These are phyloP conservation scores for Heliconius aoede DNA, from an alignment of 2,888 invertebrate genomes.

Conservation along the genomic window DNA sequence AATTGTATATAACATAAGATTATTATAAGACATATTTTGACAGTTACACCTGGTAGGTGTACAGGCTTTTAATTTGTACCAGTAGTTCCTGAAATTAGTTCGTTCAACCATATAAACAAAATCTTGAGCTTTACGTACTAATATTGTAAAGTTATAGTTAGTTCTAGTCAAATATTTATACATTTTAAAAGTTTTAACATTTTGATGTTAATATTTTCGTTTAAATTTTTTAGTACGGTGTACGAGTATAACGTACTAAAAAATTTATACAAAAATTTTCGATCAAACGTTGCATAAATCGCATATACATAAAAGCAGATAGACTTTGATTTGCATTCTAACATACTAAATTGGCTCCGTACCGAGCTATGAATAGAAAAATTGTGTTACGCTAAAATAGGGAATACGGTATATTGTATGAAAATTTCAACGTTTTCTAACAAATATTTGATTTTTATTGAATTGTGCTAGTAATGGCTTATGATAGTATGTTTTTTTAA, in stretches of 20 bases:
- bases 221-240: no score
- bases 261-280: background rate
- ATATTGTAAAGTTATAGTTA: no score
- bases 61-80: no score
- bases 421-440: constrained; percentile 8
- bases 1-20: no score
- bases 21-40: no score
- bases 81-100: no score
- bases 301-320: constrained; percentile 20
- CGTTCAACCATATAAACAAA: no score
- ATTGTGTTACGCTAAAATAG: constrained; percentile 17
- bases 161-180: no score
- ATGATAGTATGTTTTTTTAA: background rate
- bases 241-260: background rate
- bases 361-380: constrained; percentile 29
- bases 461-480: background rate
- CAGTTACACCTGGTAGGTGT: no score
- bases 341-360: constrained; percentile 26
- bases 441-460: constrained; percentile 18
- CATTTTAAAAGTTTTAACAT: no score
- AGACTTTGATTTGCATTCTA: constrained; percentile 29
- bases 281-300: constrained; percentile 24
- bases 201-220: background rate
- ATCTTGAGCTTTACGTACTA: no score
- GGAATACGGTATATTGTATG: background rate